phyloP scores from a whole-genome alignment of 2,888 invertebrate genomes.

The Neoscelio sp. region DNA sequence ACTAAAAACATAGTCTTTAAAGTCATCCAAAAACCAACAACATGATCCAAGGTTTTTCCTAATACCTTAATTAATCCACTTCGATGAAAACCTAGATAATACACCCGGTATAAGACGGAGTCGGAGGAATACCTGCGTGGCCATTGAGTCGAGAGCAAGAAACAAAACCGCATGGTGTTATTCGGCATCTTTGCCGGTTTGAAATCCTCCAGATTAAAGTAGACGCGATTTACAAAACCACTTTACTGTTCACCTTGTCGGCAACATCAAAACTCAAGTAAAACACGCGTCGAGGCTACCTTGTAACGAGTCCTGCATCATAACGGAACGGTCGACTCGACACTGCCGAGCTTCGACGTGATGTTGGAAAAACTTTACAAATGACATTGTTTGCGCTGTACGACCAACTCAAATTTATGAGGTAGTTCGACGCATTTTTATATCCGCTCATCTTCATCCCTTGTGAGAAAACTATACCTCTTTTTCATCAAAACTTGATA shows the following conservation, averaged over 20 bases:
- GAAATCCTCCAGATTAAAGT: conserved; percentile 60
- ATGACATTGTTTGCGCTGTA: conserved; percentile 63
- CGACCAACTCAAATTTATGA: conserved; percentile 60
- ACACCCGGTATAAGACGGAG: neutral
- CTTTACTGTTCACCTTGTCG: conserved; percentile 61
- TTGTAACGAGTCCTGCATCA: conserved; percentile 65
- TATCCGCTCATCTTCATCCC: conserved; percentile 44
- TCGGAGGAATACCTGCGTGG: conserved; percentile 5
- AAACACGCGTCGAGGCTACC: conserved; percentile 54
- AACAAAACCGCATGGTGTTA: conserved; percentile 44
- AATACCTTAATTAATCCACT: too few relatives aligned
- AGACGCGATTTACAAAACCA: conserved; percentile 66
- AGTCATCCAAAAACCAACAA: too few relatives aligned
- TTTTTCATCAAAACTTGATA: conserved; percentile 45
- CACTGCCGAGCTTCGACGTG: conserved; percentile 30
- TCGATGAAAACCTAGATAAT: neutral
- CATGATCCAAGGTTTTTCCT: too few relatives aligned
- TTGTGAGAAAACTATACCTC: conserved; percentile 32
- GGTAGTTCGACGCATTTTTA: conserved; percentile 58
- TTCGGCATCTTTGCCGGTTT: conserved; percentile 12
- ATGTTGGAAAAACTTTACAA: conserved; percentile 61
- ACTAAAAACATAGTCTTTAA: too few relatives aligned
- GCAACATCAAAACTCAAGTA: conserved; percentile 67
- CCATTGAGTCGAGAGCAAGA: conserved; percentile 39
- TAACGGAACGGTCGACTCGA: conserved; percentile 65